These are phyloP conservation scores for Leptopilina clavipes DNA, from an alignment of 1,140 invertebrate genomes.

Conservation along the genomic window DNA sequence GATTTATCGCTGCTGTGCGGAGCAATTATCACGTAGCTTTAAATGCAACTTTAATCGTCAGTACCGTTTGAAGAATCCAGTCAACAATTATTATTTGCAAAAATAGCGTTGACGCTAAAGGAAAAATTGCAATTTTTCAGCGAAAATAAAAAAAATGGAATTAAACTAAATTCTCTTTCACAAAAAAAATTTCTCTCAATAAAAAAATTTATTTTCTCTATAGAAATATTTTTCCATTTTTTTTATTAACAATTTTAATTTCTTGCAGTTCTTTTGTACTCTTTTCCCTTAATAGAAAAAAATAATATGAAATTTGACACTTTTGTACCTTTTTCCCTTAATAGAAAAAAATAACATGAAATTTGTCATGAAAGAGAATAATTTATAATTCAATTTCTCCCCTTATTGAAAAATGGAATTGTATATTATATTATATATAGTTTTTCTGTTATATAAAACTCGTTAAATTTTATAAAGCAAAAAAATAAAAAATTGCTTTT, in stretches of 20 bases:
- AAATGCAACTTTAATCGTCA: slow-evolving; percentile 14
- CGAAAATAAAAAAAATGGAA: no score
- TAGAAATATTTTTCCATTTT: no score
- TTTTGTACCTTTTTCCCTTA: background rate
- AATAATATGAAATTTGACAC: no score
- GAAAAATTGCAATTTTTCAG: background rate
- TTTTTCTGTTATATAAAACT: no score
- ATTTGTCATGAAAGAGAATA: background rate
- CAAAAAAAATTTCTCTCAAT: no score
- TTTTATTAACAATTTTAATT: no score
- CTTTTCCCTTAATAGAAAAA: no score
- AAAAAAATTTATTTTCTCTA: no score
- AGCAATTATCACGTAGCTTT: slow-evolving; percentile 59
- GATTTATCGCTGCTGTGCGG: slow-evolving; percentile 52
- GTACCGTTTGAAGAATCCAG: slow-evolving; percentile 2
- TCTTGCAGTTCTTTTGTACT: no score
- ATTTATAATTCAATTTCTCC: background rate
- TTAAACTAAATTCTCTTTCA: no score
- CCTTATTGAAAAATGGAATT: background rate
- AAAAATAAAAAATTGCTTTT: background rate
- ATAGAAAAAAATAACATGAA: background rate
- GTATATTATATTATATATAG: no score
- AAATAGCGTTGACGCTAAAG: background rate
- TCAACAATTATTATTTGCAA: background rate
- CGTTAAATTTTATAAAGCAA: background rate